phyloP scores from a whole-genome alignment of 2,888 invertebrate genomes.

The Drosophila engyochracea region DNA sequence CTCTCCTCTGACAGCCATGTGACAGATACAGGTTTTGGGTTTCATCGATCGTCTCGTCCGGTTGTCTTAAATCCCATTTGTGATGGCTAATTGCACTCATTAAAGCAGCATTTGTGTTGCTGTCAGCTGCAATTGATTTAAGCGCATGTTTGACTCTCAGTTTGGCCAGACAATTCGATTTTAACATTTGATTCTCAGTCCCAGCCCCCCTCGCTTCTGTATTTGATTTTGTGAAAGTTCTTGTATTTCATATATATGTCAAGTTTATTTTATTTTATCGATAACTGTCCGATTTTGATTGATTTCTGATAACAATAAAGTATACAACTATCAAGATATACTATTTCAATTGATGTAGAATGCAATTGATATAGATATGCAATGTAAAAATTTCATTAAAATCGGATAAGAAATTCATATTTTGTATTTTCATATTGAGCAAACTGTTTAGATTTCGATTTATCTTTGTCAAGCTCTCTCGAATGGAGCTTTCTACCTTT shows the following conservation, averaged over 20 bases:
- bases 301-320: not conserved
- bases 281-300: not conserved
- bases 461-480: not conserved
- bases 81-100: constrained; percentile 57
- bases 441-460: not conserved
- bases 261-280: not conserved
- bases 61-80: constrained; percentile 7
- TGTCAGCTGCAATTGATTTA: constrained; percentile 53
- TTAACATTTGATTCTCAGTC: constrained; percentile 11
- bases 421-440: not conserved
- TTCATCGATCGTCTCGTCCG: not conserved
- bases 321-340: not conserved
- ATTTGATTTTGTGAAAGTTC: not conserved
- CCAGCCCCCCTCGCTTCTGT: not conserved
- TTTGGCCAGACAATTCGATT: constrained; percentile 31
- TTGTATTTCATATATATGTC: not conserved
- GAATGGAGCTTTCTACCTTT: not conserved
- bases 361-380: no score
- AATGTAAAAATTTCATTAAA: not conserved
- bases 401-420: not conserved
- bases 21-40: not conserved
- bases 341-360: not conserved
- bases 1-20: constrained; percentile 41
- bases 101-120: constrained; percentile 48
- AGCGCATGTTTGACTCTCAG: constrained; percentile 33